Percentiles rank a stretch among this genome's conserved stretches.
Conservation (phyloP, 1,140 invertebrate genomes). For the Drosophila guanche region DNA sequence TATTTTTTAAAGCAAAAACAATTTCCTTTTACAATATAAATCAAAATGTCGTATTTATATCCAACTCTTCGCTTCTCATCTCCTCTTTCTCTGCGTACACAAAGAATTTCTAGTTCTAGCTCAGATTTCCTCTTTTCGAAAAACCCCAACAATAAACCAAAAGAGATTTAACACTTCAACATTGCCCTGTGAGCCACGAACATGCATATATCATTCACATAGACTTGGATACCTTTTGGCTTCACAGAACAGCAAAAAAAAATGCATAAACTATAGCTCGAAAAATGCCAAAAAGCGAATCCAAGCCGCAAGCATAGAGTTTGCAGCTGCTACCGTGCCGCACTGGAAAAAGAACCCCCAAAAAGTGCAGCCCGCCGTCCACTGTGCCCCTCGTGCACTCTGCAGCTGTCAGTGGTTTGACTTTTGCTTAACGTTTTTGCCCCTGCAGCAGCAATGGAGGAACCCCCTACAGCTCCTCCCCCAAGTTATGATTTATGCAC, state of each 20-base stretch:
- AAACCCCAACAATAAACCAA: no score
- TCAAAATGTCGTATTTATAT: no score
- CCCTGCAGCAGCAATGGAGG: slow-evolving; percentile 13
- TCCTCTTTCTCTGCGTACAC: no score
- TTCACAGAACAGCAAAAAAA: slow-evolving; percentile 41
- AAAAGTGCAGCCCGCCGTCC: neutral
- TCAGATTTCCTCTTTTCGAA: no score
- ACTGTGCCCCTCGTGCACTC: slow-evolving; percentile 3
- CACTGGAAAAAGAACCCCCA: slow-evolving; percentile 20
- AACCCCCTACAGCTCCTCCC: slow-evolving; percentile 1
- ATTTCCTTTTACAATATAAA: no score
- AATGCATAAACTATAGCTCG: slow-evolving; percentile 23
- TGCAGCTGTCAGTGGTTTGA: slow-evolving; percentile 66
- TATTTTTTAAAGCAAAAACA: no score
- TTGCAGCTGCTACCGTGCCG: slow-evolving; percentile 31
- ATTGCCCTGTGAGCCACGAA: no score
- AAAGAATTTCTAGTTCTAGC: no score
- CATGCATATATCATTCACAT: no score
- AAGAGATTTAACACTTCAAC: no score
- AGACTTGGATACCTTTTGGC: slow-evolving; percentile 6
- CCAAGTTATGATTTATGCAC: slow-evolving; percentile 73
- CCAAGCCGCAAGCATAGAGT: slow-evolving; percentile 56
- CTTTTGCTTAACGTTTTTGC: slow-evolving; percentile 68
- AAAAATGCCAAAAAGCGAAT: slow-evolving; percentile 29
- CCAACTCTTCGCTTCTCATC: no score